Percentiles rank a stretch among this genome's conserved stretches.
These are phyloP conservation scores for Aphelenchoides avenae DNA, from an alignment of 1,140 invertebrate species.

Conservation along the genomic window DNA sequence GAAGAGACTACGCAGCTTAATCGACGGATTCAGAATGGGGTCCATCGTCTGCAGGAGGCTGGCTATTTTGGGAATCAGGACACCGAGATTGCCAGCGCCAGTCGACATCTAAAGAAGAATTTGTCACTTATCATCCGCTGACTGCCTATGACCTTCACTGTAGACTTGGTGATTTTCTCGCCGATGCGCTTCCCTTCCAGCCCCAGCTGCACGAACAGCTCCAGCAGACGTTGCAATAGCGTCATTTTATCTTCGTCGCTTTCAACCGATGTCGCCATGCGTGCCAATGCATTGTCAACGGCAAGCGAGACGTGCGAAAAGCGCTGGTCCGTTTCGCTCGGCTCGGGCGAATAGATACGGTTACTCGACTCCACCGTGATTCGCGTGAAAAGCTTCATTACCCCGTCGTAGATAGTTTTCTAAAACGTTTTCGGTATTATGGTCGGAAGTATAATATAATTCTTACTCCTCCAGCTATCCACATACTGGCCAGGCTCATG, in stretches of 20 bases:
- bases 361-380: conserved; percentile 88
- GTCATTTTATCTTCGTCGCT: conserved; percentile 78
- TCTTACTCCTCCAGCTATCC: conserved; percentile 68
- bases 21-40: conserved; percentile 79
- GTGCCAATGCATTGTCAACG: conserved; percentile 86
- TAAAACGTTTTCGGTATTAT: conserved; percentile 52
- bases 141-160: conserved; percentile 43
- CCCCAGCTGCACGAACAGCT: conserved; percentile 93
- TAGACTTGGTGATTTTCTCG: conserved; percentile 56
- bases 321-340: conserved; percentile 64
- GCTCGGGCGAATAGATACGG: conserved; percentile 73
- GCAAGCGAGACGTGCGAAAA: conserved; percentile 77
- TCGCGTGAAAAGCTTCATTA: conserved; percentile 94
- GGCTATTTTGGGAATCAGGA: conserved; percentile 70
- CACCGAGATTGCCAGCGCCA: conserved; percentile 90
- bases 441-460: too few relatives aligned
- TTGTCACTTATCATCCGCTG: neutral
- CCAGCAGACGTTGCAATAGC: conserved; percentile 72
- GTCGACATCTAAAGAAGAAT: conserved; percentile 70
- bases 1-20: conserved; percentile 90
- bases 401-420: conserved; percentile 78
- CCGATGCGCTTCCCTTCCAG: conserved; percentile 79
- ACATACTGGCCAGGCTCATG: conserved; percentile 92
- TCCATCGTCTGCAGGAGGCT: conserved; percentile 74
- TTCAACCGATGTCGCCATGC: conserved; percentile 86